Evolutionary conservation across 2,888 invertebrate species (phyloP).

Genomic region (Polydrusus tereticollis): DNA sequence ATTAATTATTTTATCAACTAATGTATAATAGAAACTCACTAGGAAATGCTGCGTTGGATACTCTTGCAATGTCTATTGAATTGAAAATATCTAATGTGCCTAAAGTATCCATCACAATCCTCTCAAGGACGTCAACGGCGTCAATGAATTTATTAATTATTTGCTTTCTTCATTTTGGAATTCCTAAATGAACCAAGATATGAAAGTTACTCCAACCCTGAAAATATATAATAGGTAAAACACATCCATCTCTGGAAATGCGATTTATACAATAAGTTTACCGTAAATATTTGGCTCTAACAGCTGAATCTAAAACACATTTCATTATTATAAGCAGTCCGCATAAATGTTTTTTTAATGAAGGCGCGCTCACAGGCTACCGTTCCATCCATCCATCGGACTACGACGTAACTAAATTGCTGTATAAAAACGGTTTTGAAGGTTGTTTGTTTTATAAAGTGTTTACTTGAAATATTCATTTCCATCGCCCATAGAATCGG

Average conservation of each 20-base stretch:
- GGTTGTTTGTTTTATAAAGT: slow-evolving; percentile 33
- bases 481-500: background rate
- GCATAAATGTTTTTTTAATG: slow-evolving; percentile 54
- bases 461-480: slow-evolving; percentile 7
- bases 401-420: slow-evolving; percentile 32
- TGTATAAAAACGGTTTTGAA: slow-evolving; percentile 39
- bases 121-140: too few relatives aligned
- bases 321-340: slow-evolving; percentile 52
- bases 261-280: slow-evolving; percentile 52
- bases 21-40: too few relatives aligned
- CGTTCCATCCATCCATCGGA: slow-evolving; percentile 33
- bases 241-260: slow-evolving; percentile 40
- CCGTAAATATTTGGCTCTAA: slow-evolving; percentile 51
- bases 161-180: too few relatives aligned
- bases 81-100: too few relatives aligned
- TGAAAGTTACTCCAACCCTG: slow-evolving; percentile 23
- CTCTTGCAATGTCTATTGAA: too few relatives aligned
- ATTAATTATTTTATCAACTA: too few relatives aligned
- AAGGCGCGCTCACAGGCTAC: slow-evolving; percentile 36
- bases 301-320: slow-evolving; percentile 52
- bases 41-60: too few relatives aligned
- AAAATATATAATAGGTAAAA: slow-evolving; percentile 21
- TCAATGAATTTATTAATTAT: too few relatives aligned
- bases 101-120: too few relatives aligned
- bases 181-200: too few relatives aligned